These are phyloP conservation scores for Sacculina carcini DNA, from an alignment of 2,888 invertebrate species.

Conservation along the genomic window DNA sequence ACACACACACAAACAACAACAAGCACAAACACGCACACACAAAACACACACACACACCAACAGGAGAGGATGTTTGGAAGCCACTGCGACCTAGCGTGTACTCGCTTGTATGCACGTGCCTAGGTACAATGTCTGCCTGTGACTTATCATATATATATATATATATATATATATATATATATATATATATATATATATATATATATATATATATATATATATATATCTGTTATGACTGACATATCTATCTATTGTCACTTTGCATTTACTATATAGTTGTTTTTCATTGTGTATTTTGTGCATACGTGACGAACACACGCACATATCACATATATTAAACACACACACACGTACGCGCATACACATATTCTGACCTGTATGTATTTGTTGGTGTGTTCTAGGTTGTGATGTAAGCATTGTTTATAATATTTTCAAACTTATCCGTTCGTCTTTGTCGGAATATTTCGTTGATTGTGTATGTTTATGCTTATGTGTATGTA, in stretches of 20 bases:
- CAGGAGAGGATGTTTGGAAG: too few relatives aligned
- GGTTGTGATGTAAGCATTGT: neutral
- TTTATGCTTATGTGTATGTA: neutral
- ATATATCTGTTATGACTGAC: neutral
- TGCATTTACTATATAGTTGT: neutral
- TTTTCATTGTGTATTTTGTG: too few relatives aligned
- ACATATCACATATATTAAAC: too few relatives aligned
- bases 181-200: neutral
- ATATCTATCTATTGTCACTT: neutral
- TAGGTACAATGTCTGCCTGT: too few relatives aligned
- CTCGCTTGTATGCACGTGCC: constrained; percentile 4
- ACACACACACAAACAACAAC: too few relatives aligned
- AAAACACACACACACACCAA: too few relatives aligned
- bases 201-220: too few relatives aligned
- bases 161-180: neutral
- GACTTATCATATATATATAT: too few relatives aligned
- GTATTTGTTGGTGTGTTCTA: neutral
- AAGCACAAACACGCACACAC: too few relatives aligned
- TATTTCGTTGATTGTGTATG: neutral
- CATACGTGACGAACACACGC: too few relatives aligned
- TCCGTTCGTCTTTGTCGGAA: neutral
- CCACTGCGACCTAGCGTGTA: constrained; percentile 7
- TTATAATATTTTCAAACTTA: neutral
- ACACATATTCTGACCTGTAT: neutral
- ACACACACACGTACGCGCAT: neutral